Base-by-base conservation (phyloP, 1,140 invertebrate genomes). In the Zophobas atratus region DNA sequence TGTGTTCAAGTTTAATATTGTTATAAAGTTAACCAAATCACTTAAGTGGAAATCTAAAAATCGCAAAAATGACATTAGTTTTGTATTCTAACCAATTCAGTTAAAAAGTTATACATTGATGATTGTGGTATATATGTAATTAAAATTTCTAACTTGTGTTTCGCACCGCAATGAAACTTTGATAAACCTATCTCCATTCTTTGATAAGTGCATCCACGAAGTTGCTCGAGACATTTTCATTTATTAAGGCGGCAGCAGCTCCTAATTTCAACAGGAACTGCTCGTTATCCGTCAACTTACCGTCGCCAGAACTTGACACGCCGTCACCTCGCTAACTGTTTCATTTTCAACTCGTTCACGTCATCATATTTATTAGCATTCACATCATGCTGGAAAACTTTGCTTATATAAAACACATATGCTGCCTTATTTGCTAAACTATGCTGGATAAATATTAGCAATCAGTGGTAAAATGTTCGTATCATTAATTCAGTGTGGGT, bases 311-410 rank as follows among this genome's bases (percentile, higher is more conserved):
- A 73, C 71, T 73, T 73, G 71, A 73, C 71, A 73, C 71, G 71
- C 71, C 71, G 71, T 73, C 71, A 73, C 71, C 71, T 73, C 49
- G 32, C 71, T 73, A 73, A 73, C 71, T 48, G 71, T 73, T 73
- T 73, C 71, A 73, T 73, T 73, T 73, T 73, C 71, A 73, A 73
- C 71, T 73, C 71, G 39, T 73, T 73, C 71, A 56, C 71, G 71
- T 73, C 71, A 56, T 73, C 71, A 36, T 34, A 56, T 41, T 56
- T 20, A 20, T 20, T 43, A 20, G 71, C 33, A 73, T 73, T 55
- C 71, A 8, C n/a, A 35, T 32, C 71, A 55, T 43, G 71, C 51
- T 33, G 49, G 55, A 43, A 56, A 56, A 56, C 71, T 53, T 73
- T 32, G 32, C 3, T 35, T 4, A 35, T 39, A 6, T 48, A 46